phyloP scores from a whole-genome alignment of 30 jellyfish, hydroid and myxozoan genomes.

The Cassiopea andromeda region DNA sequence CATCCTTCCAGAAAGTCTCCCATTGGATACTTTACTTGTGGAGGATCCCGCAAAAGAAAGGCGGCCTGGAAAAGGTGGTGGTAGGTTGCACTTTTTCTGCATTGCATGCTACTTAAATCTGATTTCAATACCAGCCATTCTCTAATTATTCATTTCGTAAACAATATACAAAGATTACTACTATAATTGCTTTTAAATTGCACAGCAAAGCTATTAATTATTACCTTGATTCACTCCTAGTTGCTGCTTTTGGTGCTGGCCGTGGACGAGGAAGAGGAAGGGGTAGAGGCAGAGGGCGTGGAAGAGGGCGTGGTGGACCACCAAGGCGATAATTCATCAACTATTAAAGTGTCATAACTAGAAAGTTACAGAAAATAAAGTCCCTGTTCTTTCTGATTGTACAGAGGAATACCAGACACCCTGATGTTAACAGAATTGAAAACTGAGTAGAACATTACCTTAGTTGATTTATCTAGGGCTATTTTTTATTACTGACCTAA shows the following conservation, averaged over 20 bases:
- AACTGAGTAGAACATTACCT: too few species aligned
- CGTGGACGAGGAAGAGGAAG: conserved; percentile 97
- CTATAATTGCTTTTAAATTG: too few species aligned
- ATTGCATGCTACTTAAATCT: too few species aligned
- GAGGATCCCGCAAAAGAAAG: conserved; percentile 94
- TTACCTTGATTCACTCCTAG: background rate
- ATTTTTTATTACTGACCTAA: too few species aligned
- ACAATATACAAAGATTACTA: too few species aligned
- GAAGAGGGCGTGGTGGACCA: conserved; percentile 89
- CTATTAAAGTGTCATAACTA: background rate
- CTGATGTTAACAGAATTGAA: too few species aligned
- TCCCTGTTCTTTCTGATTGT: background rate
- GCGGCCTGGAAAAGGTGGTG: conserved; percentile 79
- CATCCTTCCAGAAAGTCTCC: conserved; percentile 98
- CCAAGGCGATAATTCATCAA: conserved; percentile 53
- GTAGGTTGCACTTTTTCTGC: conserved; percentile 16
- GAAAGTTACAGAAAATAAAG: background rate
- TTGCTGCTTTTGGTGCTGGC: conserved; percentile 76
- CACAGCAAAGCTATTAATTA: too few species aligned
- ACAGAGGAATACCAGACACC: too few species aligned
- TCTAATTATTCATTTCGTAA: too few species aligned
- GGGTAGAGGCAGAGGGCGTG: conserved; percentile 95
- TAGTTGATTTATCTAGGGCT: too few species aligned
- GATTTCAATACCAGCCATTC: too few species aligned
- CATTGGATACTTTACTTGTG: conserved; percentile 94